Conservation (phyloP, 2,888 invertebrate species). For the Caenorhabditis macrosperma region DNA sequence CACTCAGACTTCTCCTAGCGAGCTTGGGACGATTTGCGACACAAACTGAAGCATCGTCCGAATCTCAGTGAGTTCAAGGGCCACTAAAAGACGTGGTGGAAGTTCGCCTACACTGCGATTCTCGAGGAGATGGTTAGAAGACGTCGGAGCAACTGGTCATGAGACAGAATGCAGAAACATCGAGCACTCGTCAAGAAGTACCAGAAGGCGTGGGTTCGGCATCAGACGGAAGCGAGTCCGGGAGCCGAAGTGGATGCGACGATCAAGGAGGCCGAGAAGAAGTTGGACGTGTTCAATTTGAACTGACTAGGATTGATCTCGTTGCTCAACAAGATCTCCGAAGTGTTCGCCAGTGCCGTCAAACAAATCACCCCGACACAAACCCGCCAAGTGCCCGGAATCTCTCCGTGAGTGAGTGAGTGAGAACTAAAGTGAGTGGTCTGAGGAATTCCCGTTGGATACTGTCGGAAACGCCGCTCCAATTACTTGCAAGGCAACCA, state of each 20-base stretch:
- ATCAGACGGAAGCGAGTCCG: slow-evolving; percentile 81
- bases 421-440: slow-evolving; percentile 89
- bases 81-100: slow-evolving; percentile 88
- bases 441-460: slow-evolving; percentile 95
- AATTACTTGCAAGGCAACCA: slow-evolving; percentile 85
- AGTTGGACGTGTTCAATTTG: slow-evolving; percentile 91
- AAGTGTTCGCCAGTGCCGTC: slow-evolving; percentile 82
- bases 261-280: slow-evolving; percentile 86
- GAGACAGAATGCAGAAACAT: slow-evolving; percentile 90
- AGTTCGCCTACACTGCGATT: slow-evolving; percentile 90
- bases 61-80: slow-evolving; percentile 84
- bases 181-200: slow-evolving; percentile 83
- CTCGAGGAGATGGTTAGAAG: slow-evolving; percentile 89
- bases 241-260: slow-evolving; percentile 54
- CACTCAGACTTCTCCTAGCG: too few species aligned
- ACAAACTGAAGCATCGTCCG: slow-evolving; percentile 91
- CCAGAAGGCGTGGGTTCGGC: slow-evolving; percentile 82
- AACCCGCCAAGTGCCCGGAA: slow-evolving; percentile 73
- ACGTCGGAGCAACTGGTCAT: slow-evolving; percentile 89
- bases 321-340: slow-evolving; percentile 87
- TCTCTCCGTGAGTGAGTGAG: slow-evolving; percentile 83
- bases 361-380: slow-evolving; percentile 76
- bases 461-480: slow-evolving; percentile 97
- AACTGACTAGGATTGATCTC: slow-evolving; percentile 84
- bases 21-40: too few species aligned